phyloP scores from a whole-genome alignment of 2,888 invertebrate species.

The Caenorhabditis angaria region DNA sequence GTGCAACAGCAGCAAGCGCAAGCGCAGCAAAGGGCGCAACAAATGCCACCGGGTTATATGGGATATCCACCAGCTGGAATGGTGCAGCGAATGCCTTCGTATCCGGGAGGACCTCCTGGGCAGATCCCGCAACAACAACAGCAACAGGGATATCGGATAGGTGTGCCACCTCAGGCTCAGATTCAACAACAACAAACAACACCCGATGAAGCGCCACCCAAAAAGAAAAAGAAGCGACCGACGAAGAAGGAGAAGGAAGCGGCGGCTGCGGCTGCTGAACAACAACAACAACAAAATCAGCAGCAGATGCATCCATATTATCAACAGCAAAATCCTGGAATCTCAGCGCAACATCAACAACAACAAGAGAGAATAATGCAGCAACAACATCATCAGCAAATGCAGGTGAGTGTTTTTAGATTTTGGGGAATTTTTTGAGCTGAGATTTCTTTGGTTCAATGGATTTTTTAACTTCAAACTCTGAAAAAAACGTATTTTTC shows the following conservation, averaged over 20 bases:
- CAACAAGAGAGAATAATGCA: constrained; percentile 6
- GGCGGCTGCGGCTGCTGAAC: constrained; percentile 30
- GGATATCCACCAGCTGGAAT: constrained; percentile 23
- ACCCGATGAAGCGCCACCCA: constrained; percentile 26
- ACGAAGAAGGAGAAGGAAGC: constrained; percentile 50
- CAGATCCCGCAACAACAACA: constrained; percentile 9
- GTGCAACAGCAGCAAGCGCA: constrained; percentile 21
- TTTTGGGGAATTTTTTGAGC: no score
- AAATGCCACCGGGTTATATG: constrained; percentile 23
- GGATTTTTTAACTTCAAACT: no score
- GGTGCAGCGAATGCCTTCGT: constrained; percentile 33
- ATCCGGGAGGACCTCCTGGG: constrained; percentile 22
- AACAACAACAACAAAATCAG: constrained; percentile 28
- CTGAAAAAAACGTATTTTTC: no score
- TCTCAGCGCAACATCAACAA: not conserved
- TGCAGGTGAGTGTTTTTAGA: no score
- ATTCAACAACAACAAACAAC: not conserved
- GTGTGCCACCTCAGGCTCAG: not conserved
- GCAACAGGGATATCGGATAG: not conserved
- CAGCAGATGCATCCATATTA: constrained; percentile 31
- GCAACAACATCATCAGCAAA: no score
- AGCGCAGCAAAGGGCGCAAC: constrained; percentile 17
- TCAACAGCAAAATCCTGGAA: constrained; percentile 10
- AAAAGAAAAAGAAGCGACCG: constrained; percentile 50
- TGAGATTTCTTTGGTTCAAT: no score